phyloP scores from a whole-genome alignment of 2,888 invertebrate species.

The Brenthis ino region DNA sequence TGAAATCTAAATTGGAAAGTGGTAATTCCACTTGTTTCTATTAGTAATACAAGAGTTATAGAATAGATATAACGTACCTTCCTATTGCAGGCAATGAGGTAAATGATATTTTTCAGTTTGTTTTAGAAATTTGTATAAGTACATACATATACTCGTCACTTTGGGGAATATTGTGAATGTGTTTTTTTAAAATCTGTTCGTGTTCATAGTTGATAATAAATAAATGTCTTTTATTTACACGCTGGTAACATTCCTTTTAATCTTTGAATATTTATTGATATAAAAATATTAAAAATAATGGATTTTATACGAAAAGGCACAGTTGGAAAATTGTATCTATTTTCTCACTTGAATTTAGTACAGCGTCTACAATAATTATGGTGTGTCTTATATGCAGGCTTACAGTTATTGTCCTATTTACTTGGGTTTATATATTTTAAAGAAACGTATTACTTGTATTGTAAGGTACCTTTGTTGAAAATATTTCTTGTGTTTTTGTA shows the following conservation, averaged over 20 bases:
- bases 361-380: too few species aligned
- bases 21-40: background rate
- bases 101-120: background rate
- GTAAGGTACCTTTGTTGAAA: too few species aligned
- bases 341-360: too few species aligned
- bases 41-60: background rate
- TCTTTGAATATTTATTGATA: constrained; percentile 25
- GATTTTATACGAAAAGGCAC: constrained; percentile 15
- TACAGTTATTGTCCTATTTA: constrained; percentile 1
- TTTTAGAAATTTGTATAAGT: background rate
- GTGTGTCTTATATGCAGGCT: too few species aligned
- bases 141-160: background rate
- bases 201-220: constrained; percentile 31
- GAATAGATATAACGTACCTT: background rate
- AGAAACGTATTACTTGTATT: too few species aligned
- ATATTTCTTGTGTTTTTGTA: constrained; percentile 20
- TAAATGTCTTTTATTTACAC: constrained; percentile 22
- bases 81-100: background rate
- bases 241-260: constrained; percentile 20
- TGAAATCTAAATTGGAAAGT: background rate
- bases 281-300: constrained; percentile 22
- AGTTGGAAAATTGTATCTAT: background rate
- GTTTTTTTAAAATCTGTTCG: constrained; percentile 22
- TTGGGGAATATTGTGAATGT: constrained; percentile 6
- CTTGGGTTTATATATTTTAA: constrained; percentile 4